These are phyloP conservation scores for Spatulosminthurus flaviceps DNA, from an alignment of 2,888 invertebrate genomes.

Conservation along the genomic window DNA sequence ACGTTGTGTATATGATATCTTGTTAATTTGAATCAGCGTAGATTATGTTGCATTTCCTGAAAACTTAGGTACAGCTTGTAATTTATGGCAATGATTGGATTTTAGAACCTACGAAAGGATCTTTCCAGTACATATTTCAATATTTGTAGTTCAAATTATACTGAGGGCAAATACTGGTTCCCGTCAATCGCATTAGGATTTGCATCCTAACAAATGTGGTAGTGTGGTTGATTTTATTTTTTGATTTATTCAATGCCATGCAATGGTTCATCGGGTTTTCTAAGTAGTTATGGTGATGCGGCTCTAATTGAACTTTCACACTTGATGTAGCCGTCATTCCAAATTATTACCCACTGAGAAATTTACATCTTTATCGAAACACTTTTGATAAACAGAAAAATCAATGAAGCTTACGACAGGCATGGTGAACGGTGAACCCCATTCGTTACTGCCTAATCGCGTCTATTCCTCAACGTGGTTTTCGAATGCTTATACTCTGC, in stretches of 20 bases:
- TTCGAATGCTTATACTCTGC: background rate
- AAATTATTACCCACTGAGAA: background rate
- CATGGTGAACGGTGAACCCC: slow-evolving; percentile 16
- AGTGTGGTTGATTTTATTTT: background rate
- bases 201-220: background rate
- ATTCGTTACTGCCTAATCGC: background rate
- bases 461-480: background rate
- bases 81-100: no score
- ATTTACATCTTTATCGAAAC: slow-evolving; percentile 1
- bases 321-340: slow-evolving; percentile 16
- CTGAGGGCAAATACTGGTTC: no score
- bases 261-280: background rate
- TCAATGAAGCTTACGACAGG: slow-evolving; percentile 15
- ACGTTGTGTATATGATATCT: no score
- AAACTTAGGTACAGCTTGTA: no score
- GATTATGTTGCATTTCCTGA: no score
- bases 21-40: no score
- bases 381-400: slow-evolving; percentile 20
- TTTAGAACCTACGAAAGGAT: no score
- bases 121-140: no score
- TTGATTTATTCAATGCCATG: background rate
- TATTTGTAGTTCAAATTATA: no score
- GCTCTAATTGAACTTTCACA: slow-evolving; percentile 16
- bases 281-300: background rate
- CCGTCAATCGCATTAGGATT: no score